These are phyloP conservation scores for Lerema accius DNA, from an alignment of 1,140 invertebrate genomes.

Conservation along the genomic window DNA sequence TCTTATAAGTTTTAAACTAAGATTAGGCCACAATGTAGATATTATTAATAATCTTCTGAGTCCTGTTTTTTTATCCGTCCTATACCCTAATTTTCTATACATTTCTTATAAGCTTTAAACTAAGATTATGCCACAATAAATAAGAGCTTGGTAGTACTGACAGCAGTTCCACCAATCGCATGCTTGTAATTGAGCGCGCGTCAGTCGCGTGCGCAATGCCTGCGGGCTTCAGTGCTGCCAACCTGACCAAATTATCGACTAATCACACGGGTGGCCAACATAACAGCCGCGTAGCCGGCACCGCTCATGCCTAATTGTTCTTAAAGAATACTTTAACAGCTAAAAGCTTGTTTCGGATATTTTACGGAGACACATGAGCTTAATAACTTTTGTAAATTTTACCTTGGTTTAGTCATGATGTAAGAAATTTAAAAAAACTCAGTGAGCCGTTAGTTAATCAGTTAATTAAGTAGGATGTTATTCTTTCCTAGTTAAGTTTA, in stretches of 20 bases:
- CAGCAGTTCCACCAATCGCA: slow-evolving; percentile 42
- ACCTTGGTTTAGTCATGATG: no score
- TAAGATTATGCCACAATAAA: background rate
- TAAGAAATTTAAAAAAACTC: no score
- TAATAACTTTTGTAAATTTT: slow-evolving; percentile 2
- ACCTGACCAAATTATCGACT: slow-evolving; percentile 56
- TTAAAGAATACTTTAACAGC: slow-evolving; percentile 52
- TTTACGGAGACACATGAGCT: slow-evolving; percentile 36
- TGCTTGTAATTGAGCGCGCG: slow-evolving; percentile 47
- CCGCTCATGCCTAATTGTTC: slow-evolving; percentile 47
- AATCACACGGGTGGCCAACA: slow-evolving; percentile 57
- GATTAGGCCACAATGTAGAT: background rate
- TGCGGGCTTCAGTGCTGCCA: slow-evolving; percentile 48
- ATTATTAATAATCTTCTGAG: no score
- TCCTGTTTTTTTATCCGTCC: no score
- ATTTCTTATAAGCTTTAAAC: slow-evolving; percentile 1
- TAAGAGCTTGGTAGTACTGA: background rate
- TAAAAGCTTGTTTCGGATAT: slow-evolving; percentile 49
- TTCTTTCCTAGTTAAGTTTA: no score
- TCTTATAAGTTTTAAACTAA: slow-evolving; percentile 4
- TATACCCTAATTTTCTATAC: no score
- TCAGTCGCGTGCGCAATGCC: slow-evolving; percentile 52
- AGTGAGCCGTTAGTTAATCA: no score
- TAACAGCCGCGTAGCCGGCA: slow-evolving; percentile 40
- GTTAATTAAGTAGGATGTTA: no score